Conservation (phyloP, 2,797 vertebrate species). For the Gymnothorax reevesii region DNA sequence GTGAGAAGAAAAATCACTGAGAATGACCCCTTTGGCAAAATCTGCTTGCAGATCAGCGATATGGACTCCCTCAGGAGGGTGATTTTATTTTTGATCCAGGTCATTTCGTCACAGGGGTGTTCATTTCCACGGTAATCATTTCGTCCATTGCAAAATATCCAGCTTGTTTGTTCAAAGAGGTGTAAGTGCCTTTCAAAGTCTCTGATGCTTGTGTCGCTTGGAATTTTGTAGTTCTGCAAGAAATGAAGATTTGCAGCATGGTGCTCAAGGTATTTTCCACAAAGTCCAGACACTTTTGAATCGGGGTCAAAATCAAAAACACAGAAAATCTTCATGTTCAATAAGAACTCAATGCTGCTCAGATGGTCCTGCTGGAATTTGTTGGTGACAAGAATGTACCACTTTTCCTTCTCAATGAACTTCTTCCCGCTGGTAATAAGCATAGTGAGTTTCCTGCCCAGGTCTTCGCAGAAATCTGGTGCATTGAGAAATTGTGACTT, state of each 20-base stretch:
- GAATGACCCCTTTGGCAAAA: constrained; percentile 58
- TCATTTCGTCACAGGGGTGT: constrained; percentile 63
- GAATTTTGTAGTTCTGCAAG: constrained; percentile 61
- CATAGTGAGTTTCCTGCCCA: constrained; percentile 47
- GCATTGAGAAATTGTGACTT: neutral
- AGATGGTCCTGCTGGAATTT: constrained; percentile 53
- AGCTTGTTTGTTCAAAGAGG: constrained; percentile 66
- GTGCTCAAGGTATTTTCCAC: constrained; percentile 56
- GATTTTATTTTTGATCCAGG: constrained; percentile 65
- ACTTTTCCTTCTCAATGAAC: constrained; percentile 59
- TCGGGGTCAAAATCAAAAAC: constrained; percentile 76
- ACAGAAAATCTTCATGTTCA: constrained; percentile 70
- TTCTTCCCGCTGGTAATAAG: constrained; percentile 61
- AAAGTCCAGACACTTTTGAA: constrained; percentile 64
- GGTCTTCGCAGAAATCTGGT: constrained; percentile 30
- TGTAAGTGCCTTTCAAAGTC: constrained; percentile 49
- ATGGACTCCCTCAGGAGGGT: constrained; percentile 63
- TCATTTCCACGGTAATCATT: constrained; percentile 56
- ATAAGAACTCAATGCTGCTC: constrained; percentile 60
- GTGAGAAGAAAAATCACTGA: constrained; percentile 68
- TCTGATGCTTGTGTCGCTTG: constrained; percentile 45
- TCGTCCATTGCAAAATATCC: constrained; percentile 74
- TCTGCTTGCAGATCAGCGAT: constrained; percentile 67
- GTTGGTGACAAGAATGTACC: constrained; percentile 71
- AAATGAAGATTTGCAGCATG: constrained; percentile 61